Percentiles rank a stretch among this genome's conserved stretches.
Evolutionary conservation across 1,140 invertebrate species (phyloP).

Genomic region (Reticulitermes speratus): DNA sequence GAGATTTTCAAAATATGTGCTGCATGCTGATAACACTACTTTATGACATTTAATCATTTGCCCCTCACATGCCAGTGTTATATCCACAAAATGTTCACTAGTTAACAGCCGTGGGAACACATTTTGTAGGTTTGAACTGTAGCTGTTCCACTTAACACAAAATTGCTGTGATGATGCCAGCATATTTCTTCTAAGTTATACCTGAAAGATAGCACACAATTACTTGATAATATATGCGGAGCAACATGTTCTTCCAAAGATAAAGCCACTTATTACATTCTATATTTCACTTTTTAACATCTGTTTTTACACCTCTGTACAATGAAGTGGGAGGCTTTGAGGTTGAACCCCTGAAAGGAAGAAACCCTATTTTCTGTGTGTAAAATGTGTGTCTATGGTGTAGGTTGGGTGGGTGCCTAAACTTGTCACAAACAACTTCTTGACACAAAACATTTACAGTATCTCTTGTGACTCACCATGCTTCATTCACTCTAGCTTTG

Average conservation of each 20-base stretch:
- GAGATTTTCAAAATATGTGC: slow-evolving; percentile 50
- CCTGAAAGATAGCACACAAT: not conserved
- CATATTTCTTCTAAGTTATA: not conserved
- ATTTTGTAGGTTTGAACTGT: slow-evolving; percentile 78
- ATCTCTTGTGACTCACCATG: too few species aligned
- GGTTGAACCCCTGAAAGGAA: too few species aligned
- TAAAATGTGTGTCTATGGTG: too few species aligned
- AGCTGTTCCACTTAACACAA: slow-evolving; percentile 87
- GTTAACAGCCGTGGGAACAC: slow-evolving; percentile 75
- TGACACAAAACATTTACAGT: too few species aligned
- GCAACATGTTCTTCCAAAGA: not conserved
- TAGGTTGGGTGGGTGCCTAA: too few species aligned
- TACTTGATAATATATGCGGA: not conserved
- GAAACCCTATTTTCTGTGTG: too few species aligned
- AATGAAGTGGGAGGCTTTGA: too few species aligned
- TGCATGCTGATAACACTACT: slow-evolving; percentile 53
- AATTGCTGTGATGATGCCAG: slow-evolving; percentile 47
- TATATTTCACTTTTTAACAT: too few species aligned
- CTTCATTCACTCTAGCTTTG: too few species aligned
- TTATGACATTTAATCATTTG: slow-evolving; percentile 86
- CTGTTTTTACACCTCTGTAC: too few species aligned
- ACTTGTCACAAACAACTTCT: too few species aligned
- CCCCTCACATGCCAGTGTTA: slow-evolving; percentile 84
- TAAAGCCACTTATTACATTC: too few species aligned
- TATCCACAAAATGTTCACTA: slow-evolving; percentile 85